Conservation (phyloP, 2,888 invertebrate genomes). For the Watsonalla cultraria region DNA sequence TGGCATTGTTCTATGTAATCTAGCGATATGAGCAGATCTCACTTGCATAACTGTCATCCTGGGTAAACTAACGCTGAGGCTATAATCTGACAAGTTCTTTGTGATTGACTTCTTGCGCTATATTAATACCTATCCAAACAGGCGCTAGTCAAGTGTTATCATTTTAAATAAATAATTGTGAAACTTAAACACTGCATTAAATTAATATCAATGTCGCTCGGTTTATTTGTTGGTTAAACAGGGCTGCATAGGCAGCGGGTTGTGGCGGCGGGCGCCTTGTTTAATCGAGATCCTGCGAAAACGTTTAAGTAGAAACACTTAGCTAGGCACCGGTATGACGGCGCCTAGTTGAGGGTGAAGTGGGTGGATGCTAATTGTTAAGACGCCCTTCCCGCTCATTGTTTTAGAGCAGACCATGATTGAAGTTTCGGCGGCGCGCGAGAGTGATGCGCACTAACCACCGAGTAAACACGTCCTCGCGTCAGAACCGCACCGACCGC, state of each 20-base stretch:
- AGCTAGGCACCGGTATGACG: conserved; percentile 45
- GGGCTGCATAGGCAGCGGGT: conserved; percentile 14
- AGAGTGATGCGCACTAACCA: conserved; percentile 69
- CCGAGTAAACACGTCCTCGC: conserved; percentile 57
- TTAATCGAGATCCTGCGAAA: conserved; percentile 48
- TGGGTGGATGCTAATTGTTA: conserved; percentile 74
- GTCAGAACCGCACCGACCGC: conserved; percentile 52
- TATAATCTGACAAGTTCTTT: conserved; percentile 68
- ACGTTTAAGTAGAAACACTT: conserved; percentile 62
- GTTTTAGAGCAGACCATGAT: conserved; percentile 77
- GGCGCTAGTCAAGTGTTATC: conserved; percentile 40
- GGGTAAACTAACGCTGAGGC: conserved; percentile 58
- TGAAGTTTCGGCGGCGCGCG: conserved; percentile 69
- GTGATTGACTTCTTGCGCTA: conserved; percentile 61
- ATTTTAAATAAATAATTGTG: conserved; percentile 51
- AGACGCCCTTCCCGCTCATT: conserved; percentile 76
- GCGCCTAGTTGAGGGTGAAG: conserved; percentile 61
- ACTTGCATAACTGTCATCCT: conserved; percentile 72
- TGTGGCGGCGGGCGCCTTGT: conserved; percentile 32
- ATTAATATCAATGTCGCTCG: conserved; percentile 46
- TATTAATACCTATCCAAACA: conserved; percentile 60
- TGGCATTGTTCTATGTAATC: conserved; percentile 72
- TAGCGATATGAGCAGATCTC: conserved; percentile 65
- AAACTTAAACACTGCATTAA: conserved; percentile 49
- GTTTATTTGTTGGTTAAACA: conserved; percentile 41